Evolutionary conservation across 2,797 vertebrate species (phyloP), one percentile per base, ranked within the genome.

Genomic region (Loriculus beryllinus): DNA sequence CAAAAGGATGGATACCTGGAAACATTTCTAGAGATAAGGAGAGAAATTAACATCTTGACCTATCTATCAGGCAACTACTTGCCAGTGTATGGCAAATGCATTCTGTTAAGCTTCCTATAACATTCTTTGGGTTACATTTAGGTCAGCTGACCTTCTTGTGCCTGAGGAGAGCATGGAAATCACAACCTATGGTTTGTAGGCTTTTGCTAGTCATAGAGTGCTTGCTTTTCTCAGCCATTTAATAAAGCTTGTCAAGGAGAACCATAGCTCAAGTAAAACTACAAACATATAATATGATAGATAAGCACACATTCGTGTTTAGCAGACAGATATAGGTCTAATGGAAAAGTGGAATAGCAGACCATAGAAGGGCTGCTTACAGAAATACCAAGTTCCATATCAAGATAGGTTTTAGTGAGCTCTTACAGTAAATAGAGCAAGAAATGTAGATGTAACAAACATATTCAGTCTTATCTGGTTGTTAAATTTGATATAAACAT

Each of bases 121-220:
- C n/a, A 23, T 84, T 87, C 63, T 56, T 51, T 17, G 52, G 25
- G 21, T n/a, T n/a, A n/a, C n/a, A n/a, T n/a, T n/a, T n/a, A 88
- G 15, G 12, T 82, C 67, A 88, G 26, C 11, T 29, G 29, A 47
- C 14, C 14, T 78, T 25, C 25, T 64, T 25, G 15, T 88, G 54
- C 43, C 54, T 29, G 29, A 80, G 19, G 45, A 78, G 37, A 70
- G 11, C 14, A 35, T 7, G 26, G 70, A 54, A 80, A 78, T 72
- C 10, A 29, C 1, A 5, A 18, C 31, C 12, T 29, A 0, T 12
- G 22, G n/a, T 77, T 79, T 1, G 1, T 35, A 70, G 31, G 22
- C 26, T 62, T 79, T 68, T 80, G 69, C 59, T 43, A 49, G 23
- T 6, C n/a, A 22, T 29, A 35, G 62, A 62, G 6, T 33, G 31